Evolutionary conservation across 2,113 vertebrate genomes (phyloP), one percentile per base, ranked within the genome.

Genomic region (Conger conger): DNA sequence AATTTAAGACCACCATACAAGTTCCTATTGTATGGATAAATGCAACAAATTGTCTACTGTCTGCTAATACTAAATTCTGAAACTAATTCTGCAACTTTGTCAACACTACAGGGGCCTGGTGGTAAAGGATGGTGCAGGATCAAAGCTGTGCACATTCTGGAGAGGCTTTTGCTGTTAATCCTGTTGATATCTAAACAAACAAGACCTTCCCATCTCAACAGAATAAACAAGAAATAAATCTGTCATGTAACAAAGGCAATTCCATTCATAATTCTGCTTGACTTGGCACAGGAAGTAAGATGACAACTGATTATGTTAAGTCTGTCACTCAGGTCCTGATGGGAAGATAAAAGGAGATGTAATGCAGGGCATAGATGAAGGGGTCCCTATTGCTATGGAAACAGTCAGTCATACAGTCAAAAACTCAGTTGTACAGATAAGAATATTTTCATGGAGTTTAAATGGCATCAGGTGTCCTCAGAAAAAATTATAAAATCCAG

Each of bases 131-230:
- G 38, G 17, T 13, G 27, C 16, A 40, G 27, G 40, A 80, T 79
- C 79, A 80, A 80, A 80, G 42, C 20, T n/a, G n/a, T 13, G 40
- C 4, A 3, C 38, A 27, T 15, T n/a, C 50, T 30, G 20, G 36
- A 20, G 18, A 35, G 77, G 3, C 35, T 20, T 79, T 27, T 79
- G 77, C 38, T 40, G 36, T 38, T 79, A 79, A 79, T 79, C 77
- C 35, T 79, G 77, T 79, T 80, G 79, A 80, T 45, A 80, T 80
- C 23, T 80, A 80, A 80, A 80, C 79, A 80, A 30, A 30, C 79
- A 80, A n/a, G 38, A 80, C 37, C 23, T 45, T 45, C 38, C 20
- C 20, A 45, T 1, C 79, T 80, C 7, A 50, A 80, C 40, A 45
- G 42, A n/a, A 27, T 80, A 45, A 50, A 50, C 23, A 80, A 80